Evolutionary conservation across 2,113 vertebrate species (phyloP).

Genomic region (Cynopterus brachyotis): DNA sequence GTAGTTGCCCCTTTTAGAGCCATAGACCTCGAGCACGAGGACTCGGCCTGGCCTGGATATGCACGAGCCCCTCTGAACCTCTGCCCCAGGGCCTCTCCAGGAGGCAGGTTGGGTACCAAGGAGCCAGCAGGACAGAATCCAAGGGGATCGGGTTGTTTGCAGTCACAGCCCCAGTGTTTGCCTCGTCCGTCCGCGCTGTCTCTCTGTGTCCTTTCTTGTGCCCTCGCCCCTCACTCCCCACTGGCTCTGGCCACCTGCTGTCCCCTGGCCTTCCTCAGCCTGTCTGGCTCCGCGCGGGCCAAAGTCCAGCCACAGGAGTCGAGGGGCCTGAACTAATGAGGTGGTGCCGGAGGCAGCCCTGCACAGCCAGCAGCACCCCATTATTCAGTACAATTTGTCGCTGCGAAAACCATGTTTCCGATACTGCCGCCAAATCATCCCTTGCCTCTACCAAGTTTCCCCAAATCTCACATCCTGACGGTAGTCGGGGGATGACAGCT

Average conservation of each 20-base stretch:
- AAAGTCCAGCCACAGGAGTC: background rate
- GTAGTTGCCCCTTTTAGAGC: background rate
- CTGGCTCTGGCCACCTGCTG: background rate
- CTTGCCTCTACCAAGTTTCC: background rate
- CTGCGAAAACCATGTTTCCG: constrained; percentile 17
- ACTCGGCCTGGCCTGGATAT: background rate
- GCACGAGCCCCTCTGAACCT: fast-evolving
- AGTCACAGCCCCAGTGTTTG: background rate
- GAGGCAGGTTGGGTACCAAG: background rate
- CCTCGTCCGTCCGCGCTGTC: fast-evolving
- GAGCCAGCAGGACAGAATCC: background rate
- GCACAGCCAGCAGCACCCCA: background rate
- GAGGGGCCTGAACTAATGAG: background rate
- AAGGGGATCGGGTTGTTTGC: background rate
- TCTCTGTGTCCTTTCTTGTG: background rate
- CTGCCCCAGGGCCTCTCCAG: background rate
- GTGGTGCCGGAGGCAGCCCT: background rate
- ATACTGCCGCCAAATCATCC: background rate
- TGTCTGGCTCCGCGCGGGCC: background rate
- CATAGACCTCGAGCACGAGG: background rate
- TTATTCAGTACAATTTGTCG: constrained; percentile 28
- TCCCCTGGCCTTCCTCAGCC: background rate
- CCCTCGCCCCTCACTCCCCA: background rate
- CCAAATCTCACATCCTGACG: constrained; percentile 9
- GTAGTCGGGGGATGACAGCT: constrained; percentile 48